phyloP scores from a whole-genome alignment of 2,113 vertebrate genomes.

The Periophthalmodon schlosseri region DNA sequence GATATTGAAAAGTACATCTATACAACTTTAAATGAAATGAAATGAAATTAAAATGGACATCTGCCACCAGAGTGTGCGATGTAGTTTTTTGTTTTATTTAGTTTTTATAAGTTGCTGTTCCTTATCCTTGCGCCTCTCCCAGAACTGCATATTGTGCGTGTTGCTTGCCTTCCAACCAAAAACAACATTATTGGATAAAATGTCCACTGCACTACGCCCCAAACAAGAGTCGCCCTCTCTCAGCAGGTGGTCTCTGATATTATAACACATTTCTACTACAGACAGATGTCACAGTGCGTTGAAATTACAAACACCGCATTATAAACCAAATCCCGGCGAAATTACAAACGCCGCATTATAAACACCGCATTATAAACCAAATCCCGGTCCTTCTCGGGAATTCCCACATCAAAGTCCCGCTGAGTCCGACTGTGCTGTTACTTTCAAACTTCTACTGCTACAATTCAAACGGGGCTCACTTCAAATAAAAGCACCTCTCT shows the following conservation, averaged over 20 bases:
- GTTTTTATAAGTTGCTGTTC: too few relatives aligned
- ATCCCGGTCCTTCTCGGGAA: conserved; percentile 17
- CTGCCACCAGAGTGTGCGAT: too few relatives aligned
- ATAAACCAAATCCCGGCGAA: conserved; percentile 19
- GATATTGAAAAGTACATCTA: too few relatives aligned
- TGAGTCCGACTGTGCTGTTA: conserved; percentile 24
- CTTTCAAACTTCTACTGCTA: conserved; percentile 19
- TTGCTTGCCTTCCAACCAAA: too few relatives aligned
- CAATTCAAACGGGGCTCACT: conserved; percentile 35
- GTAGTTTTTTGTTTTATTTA: too few relatives aligned
- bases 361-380: conserved; percentile 13
- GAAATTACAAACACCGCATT: conserved; percentile 18
- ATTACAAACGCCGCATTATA: conserved; percentile 18
- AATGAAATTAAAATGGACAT: too few relatives aligned
- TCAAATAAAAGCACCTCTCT: conserved; percentile 31
- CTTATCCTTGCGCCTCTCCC: too few relatives aligned
- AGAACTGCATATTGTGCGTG: too few relatives aligned
- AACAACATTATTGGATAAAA: too few relatives aligned
- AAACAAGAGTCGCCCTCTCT: background rate
- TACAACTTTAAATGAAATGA: too few relatives aligned
- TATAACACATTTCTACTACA: background rate
- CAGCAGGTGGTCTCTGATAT: background rate
- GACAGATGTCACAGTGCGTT: conserved; percentile 23
- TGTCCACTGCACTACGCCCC: too few relatives aligned
- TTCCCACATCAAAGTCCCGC: conserved; percentile 29